These are phyloP conservation scores for Poecilia latipinna DNA, from an alignment of 2,113 vertebrate genomes.

Conservation along the genomic window DNA sequence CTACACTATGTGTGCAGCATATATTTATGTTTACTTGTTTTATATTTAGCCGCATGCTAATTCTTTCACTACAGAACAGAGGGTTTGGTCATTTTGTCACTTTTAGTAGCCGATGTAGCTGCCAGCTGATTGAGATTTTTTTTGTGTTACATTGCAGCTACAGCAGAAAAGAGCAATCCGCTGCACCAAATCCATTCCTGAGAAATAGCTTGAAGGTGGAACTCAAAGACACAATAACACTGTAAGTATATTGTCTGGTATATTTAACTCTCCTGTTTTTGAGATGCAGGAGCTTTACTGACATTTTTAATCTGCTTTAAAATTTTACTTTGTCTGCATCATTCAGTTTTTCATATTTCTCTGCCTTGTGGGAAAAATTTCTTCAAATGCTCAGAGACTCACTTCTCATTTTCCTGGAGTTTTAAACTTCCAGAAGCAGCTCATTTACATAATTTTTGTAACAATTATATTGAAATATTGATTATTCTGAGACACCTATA, in stretches of 20 bases:
- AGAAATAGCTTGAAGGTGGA: background rate
- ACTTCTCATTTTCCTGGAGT: too few species aligned
- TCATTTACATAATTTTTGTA: too few species aligned
- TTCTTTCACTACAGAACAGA: background rate
- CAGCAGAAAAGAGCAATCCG: background rate
- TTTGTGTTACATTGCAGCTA: background rate
- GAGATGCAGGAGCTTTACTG: background rate
- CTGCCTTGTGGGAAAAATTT: background rate
- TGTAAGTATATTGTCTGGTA: background rate
- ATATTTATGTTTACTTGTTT: background rate
- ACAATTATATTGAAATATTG: too few species aligned
- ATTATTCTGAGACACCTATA: too few species aligned
- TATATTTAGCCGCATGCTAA: background rate
- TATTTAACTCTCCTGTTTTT: background rate
- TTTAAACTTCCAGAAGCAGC: too few species aligned
- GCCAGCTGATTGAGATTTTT: background rate
- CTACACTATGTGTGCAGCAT: background rate
- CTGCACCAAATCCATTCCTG: background rate
- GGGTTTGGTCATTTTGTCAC: background rate
- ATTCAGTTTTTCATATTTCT: background rate
- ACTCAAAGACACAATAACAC: background rate
- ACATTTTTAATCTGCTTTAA: background rate
- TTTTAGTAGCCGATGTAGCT: background rate
- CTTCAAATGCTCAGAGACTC: background rate
- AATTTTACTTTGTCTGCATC: background rate